Evolutionary conservation across 1,140 invertebrate genomes (phyloP).

Genomic region (Drosophila seguyi): DNA sequence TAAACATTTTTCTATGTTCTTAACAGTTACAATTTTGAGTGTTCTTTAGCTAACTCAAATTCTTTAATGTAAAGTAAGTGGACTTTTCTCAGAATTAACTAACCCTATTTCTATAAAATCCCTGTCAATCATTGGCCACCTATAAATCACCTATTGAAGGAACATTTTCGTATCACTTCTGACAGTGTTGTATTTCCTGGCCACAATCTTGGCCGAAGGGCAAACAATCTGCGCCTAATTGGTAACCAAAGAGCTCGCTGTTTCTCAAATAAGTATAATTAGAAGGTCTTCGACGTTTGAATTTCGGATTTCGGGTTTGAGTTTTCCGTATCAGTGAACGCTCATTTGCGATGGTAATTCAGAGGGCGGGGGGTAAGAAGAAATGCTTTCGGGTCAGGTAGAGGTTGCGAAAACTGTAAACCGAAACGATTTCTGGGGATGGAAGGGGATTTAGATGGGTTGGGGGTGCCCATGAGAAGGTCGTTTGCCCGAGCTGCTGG

Average conservation of each 20-base stretch:
- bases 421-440: constrained; percentile 12
- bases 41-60: too few relatives aligned
- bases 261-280: constrained; percentile 43
- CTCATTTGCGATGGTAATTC: constrained; percentile 33
- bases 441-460: neutral
- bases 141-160: neutral
- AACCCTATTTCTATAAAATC: neutral
- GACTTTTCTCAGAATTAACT: neutral
- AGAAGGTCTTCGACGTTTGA: constrained; percentile 37
- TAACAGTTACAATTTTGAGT: too few relatives aligned
- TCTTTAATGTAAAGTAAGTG: neutral
- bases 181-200: neutral
- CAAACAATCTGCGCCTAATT: constrained; percentile 61
- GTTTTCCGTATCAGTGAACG: constrained; percentile 48
- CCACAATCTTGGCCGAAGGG: constrained; percentile 12
- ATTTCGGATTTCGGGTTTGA: constrained; percentile 21
- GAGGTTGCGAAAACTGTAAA: constrained; percentile 55
- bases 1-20: neutral
- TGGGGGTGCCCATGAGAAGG: constrained; percentile 32
- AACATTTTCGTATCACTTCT: neutral
- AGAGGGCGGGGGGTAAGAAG: neutral
- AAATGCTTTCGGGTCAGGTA: constrained; percentile 49
- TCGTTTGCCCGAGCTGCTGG: constrained; percentile 30
- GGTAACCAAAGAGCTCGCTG: constrained; percentile 60
- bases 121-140: too few relatives aligned